These are phyloP conservation scores for Hassar affinis DNA, from an alignment of 2,113 vertebrate species.

Conservation along the genomic window DNA sequence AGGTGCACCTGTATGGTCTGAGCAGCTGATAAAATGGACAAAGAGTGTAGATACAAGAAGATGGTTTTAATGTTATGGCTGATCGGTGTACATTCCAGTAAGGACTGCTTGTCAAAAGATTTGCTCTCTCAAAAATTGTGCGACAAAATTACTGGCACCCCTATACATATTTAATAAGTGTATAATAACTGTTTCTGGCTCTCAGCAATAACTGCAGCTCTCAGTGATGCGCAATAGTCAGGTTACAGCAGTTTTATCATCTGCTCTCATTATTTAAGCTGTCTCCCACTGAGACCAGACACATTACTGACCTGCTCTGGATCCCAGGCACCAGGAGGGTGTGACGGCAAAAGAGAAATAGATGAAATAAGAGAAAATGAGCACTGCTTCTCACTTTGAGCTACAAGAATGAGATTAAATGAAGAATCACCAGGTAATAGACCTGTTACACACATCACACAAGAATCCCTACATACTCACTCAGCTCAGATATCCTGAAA, in stretches of 20 bases:
- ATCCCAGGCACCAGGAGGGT: neutral
- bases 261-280: neutral
- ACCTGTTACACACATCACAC: constrained; percentile 11
- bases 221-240: too few species aligned
- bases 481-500: neutral
- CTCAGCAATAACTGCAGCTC: too few species aligned
- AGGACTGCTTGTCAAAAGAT: too few species aligned
- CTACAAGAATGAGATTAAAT: neutral
- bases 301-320: neutral
- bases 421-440: constrained; percentile 2
- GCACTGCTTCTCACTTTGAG: neutral
- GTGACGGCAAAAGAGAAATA: neutral
- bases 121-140: too few species aligned
- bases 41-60: too few species aligned
- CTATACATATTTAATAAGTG: too few species aligned
- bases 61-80: too few species aligned
- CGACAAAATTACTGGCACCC: too few species aligned
- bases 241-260: neutral
- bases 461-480: neutral
- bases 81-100: too few species aligned
- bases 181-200: too few species aligned
- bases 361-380: neutral
- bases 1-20: too few species aligned
- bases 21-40: too few species aligned
- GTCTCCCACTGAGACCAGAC: neutral